Conservation (phyloP, 2,113 vertebrate species). For the Oreochromis tanganicae region DNA sequence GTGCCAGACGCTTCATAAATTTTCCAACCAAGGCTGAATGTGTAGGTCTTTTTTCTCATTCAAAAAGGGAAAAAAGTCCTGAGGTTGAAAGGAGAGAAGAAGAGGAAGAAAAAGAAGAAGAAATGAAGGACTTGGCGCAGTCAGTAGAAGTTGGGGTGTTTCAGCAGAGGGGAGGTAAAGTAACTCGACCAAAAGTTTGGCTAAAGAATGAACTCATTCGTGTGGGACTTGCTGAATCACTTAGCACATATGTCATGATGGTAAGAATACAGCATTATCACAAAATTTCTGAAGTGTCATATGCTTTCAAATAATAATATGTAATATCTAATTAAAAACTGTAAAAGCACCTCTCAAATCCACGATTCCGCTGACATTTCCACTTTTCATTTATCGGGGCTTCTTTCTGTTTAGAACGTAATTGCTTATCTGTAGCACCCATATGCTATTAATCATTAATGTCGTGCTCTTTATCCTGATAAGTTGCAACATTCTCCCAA, state of each 20-base stretch:
- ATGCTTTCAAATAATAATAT: neutral
- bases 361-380: neutral
- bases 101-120: neutral
- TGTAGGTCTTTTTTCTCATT: neutral
- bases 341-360: neutral
- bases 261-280: constrained; percentile 56
- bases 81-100: neutral
- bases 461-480: constrained; percentile 4
- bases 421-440: neutral
- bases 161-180: neutral
- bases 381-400: neutral
- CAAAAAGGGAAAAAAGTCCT: neutral
- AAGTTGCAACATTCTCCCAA: neutral
- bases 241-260: constrained; percentile 83
- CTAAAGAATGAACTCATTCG: constrained; percentile 64
- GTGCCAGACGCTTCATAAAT: neutral
- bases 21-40: neutral
- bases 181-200: constrained; percentile 19
- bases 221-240: constrained; percentile 74
- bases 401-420: neutral
- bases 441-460: constrained; percentile 20
- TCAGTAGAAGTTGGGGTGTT: constrained; percentile 8
- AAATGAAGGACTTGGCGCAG: constrained; percentile 44
- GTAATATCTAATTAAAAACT: neutral
- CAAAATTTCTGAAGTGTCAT: neutral